Percentiles rank a stretch among this genome's conserved stretches.
Evolutionary conservation across 2,113 vertebrate species (phyloP).

Genomic region (Uria lomvia): DNA sequence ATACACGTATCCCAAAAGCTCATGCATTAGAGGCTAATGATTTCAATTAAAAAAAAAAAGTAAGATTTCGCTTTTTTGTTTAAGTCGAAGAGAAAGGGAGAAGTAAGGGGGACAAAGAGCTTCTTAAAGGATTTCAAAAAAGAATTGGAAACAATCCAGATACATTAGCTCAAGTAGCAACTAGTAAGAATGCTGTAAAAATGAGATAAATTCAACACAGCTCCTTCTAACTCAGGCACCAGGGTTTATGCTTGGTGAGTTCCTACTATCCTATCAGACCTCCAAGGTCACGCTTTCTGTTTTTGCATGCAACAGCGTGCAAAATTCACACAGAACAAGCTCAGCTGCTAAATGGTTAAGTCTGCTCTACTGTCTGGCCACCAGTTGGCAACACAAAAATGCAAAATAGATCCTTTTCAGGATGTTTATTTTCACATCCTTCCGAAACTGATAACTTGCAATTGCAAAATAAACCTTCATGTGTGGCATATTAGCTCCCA

Average conservation of each 20-base stretch:
- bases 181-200: slow-evolving; percentile 39
- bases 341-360: slow-evolving; percentile 58
- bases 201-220: slow-evolving; percentile 41
- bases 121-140: slow-evolving; percentile 57
- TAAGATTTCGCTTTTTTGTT: slow-evolving; percentile 31
- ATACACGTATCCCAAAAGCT: background rate
- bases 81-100: slow-evolving; percentile 33
- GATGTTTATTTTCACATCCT: slow-evolving; percentile 72
- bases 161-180: slow-evolving; percentile 42
- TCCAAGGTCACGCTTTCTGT: background rate
- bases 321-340: slow-evolving; percentile 11
- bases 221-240: slow-evolving; percentile 10
- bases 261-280: background rate
- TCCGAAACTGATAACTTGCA: slow-evolving; percentile 50
- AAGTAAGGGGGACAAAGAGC: slow-evolving; percentile 37
- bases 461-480: slow-evolving; percentile 58
- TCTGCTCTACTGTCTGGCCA: slow-evolving; percentile 60
- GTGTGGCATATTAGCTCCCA: slow-evolving; percentile 34
- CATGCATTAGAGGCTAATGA: slow-evolving; percentile 40
- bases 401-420: slow-evolving; percentile 66
- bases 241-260: background rate
- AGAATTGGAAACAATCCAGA: slow-evolving; percentile 57
- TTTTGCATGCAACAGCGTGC: background rate
- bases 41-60: background rate
- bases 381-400: slow-evolving; percentile 70